These are phyloP conservation scores for Spilogale gracilis DNA, from an alignment of 2,113 vertebrate genomes.

Conservation along the genomic window DNA sequence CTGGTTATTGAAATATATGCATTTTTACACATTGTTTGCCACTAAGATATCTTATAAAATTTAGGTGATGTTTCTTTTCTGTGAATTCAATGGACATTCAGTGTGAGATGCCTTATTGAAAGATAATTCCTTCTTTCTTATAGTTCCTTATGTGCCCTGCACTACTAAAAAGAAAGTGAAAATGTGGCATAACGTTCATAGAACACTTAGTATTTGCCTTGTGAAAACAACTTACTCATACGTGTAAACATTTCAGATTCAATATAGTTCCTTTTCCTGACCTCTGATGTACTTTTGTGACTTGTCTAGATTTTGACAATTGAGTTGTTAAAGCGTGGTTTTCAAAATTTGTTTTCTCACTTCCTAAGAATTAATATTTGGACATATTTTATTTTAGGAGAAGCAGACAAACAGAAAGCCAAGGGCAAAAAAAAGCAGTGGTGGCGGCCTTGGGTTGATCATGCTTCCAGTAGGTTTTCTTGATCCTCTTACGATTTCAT, in stretches of 20 bases:
- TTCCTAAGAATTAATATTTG: slow-evolving; percentile 94
- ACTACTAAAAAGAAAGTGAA: slow-evolving; percentile 58
- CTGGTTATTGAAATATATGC: background rate
- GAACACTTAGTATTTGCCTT: background rate
- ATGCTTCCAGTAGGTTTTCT: slow-evolving; percentile 99
- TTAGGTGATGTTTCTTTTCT: slow-evolving; percentile 2
- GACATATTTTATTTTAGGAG: slow-evolving; percentile 97
- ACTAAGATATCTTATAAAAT: slow-evolving; percentile 16
- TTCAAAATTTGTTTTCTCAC: slow-evolving; percentile 87
- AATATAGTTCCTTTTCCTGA: slow-evolving; percentile 60
- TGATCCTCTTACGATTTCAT: slow-evolving; percentile 92
- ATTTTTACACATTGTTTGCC: slow-evolving; percentile 59
- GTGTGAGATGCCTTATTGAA: background rate
- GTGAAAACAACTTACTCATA: background rate
- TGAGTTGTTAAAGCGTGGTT: slow-evolving; percentile 84
- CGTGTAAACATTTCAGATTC: background rate
- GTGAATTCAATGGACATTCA: slow-evolving; percentile 51
- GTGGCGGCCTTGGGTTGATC: slow-evolving; percentile 99
- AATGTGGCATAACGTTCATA: background rate
- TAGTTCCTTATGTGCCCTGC: background rate
- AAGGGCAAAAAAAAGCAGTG: slow-evolving; percentile 99
- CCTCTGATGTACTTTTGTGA: slow-evolving; percentile 76
- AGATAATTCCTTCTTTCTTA: background rate
- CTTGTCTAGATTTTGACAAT: slow-evolving; percentile 81
- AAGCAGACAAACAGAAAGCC: slow-evolving; percentile 98